Conservation (phyloP, 2,888 invertebrate species). For the Oeneis ivallda region DNA sequence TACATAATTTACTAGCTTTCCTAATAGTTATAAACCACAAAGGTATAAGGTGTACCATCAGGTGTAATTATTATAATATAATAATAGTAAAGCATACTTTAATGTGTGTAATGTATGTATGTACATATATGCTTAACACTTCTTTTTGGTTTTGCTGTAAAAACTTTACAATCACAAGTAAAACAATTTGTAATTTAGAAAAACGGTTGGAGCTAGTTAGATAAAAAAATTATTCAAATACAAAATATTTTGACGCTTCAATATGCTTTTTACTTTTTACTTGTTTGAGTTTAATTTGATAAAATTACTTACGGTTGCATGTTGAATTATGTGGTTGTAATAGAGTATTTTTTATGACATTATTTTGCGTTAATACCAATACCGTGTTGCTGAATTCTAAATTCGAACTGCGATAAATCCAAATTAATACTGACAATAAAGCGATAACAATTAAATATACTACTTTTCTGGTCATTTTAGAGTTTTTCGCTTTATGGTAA, state of each 20-base stretch:
- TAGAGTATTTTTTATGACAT: conserved; percentile 46
- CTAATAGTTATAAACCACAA: no score
- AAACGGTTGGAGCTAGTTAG: background rate
- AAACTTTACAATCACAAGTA: no score
- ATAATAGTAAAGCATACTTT: no score
- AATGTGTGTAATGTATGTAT: no score
- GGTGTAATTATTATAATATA: no score
- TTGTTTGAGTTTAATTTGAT: background rate
- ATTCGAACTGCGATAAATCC: conserved; percentile 61
- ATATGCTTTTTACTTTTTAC: no score
- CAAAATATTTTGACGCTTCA: background rate
- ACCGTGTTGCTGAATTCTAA: conserved; percentile 51
- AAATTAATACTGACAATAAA: conserved; percentile 50
- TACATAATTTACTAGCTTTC: no score
- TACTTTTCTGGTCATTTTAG: conserved; percentile 40
- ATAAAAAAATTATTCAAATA: conserved; percentile 10
- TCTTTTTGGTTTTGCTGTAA: no score
- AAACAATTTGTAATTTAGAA: background rate
- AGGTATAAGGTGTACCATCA: no score
- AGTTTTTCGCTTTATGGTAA: background rate
- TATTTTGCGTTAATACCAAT: conserved; percentile 46
- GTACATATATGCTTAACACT: no score
- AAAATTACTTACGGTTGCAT: conserved; percentile 52
- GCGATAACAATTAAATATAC: conserved; percentile 43
- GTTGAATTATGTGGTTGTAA: conserved; percentile 48